A percentile compares a stretch with the other conserved stretches of the same genome.
Conservation (phyloP, 2,888 invertebrate species). For the Eupeodes luniger region DNA sequence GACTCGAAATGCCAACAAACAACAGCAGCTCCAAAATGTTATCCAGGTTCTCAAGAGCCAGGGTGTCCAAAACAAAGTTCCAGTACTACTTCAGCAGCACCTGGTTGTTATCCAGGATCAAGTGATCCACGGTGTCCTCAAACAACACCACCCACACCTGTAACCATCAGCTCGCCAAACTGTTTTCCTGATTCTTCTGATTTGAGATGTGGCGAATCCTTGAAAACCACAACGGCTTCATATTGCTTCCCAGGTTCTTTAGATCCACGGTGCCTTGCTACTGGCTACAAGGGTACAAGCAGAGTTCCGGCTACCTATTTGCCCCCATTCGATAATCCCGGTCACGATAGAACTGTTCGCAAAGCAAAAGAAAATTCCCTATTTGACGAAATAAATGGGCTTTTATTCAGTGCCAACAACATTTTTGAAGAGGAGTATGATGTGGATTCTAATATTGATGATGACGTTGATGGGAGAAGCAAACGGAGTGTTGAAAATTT, state of each 20-base stretch:
- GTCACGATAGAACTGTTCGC: slow-evolving; percentile 79
- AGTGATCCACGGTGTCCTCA: slow-evolving; percentile 82
- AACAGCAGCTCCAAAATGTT: slow-evolving; percentile 64
- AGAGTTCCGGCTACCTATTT: slow-evolving; percentile 81
- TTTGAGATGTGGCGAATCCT: slow-evolving; percentile 76
- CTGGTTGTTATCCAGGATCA: slow-evolving; percentile 81
- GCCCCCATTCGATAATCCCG: slow-evolving; percentile 80
- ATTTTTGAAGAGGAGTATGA: slow-evolving; percentile 78
- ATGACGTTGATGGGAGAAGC: slow-evolving; percentile 10
- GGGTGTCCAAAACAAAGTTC: slow-evolving; percentile 69
- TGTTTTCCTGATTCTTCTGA: slow-evolving; percentile 79
- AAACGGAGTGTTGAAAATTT: slow-evolving; percentile 1
- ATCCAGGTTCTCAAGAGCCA: slow-evolving; percentile 79
- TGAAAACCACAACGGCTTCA: slow-evolving; percentile 77
- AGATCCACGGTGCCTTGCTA: slow-evolving; percentile 82
- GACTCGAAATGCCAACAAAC: slow-evolving; percentile 79
- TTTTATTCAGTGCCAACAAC: slow-evolving; percentile 79
- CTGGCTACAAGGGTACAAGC: slow-evolving; percentile 80
- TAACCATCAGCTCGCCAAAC: slow-evolving; percentile 48
- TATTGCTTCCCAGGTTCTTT: slow-evolving; percentile 82
- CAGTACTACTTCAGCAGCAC: slow-evolving; percentile 72
- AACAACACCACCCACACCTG: slow-evolving; percentile 73
- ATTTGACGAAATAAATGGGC: slow-evolving; percentile 81
- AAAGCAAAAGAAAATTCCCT: slow-evolving; percentile 78
- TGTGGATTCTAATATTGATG: slow-evolving; percentile 76